Base-by-base conservation (phyloP, 2,797 vertebrate genomes). In the Masticophis lateralis region DNA sequence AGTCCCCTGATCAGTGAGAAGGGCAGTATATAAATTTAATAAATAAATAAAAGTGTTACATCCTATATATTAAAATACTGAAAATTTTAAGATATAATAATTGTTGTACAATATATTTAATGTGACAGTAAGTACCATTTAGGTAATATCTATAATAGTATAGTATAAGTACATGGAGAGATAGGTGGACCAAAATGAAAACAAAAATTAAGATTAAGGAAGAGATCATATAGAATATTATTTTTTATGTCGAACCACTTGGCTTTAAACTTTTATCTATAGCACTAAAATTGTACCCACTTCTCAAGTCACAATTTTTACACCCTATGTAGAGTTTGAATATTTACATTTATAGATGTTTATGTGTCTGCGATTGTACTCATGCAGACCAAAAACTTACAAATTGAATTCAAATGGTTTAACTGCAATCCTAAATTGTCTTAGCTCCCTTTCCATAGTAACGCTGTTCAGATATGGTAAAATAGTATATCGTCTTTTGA, bases 401-500 rank as follows among this genome's bases (percentile, higher is more conserved):
- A 37, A 37, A 37, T 37, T 37, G 37, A 37, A 37, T 37, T 51
- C 94, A 93, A 95, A 93, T 97, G 47, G 22, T 18, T 27, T 79
- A 1, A 0, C 94, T 96, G 95, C 95, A 96, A 96, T 93, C 95
- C 94, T 95, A 94, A 95, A 96, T 93, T 96, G 87, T 55, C 83
- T 96, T 96, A 97, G 95, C 94, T 97, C 97, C 95, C 94, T 86
- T 94, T 96, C 94, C 74, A 92, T 91, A 95, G 92, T 94, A 91
- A 95, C 91, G 95, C 94, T 94, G 92, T 66, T 0, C 55, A 93
- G 94, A 96, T 47, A 91, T 96, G 96, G 92, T 95, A 91, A 94
- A 96, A 97, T 97, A 96, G 94, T 93, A 95, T 97, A 87, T n/a
- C 1, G 92, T 79, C 37, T 95, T 97, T 97, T 95, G 94, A 97